Base-by-base conservation (phyloP, 2,888 invertebrate species). In the Protodeltote pygarga region DNA sequence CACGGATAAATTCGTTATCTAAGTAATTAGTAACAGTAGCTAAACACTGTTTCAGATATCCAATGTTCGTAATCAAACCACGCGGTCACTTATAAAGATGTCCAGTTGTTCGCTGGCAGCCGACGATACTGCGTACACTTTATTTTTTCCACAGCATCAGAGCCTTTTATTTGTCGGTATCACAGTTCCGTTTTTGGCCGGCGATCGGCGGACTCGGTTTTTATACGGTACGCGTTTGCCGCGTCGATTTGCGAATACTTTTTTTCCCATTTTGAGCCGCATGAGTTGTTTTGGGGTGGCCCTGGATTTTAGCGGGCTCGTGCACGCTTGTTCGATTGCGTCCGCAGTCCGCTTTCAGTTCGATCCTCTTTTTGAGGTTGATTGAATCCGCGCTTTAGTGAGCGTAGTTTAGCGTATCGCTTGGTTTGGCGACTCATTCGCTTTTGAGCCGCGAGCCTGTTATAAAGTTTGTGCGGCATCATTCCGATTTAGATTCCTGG, bases 141-240 rank as follows among this genome's bases (percentile, higher is more conserved):
- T 88, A 87, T 90, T 91, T 90, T 87, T 86, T 84, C 84, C 80
- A 77, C 75, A 69, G 88, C 79, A 89, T 89, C 88, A 86, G 79
- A 65, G 81, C 77, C 85, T 87, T 91, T 90, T 92, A 91, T 89
- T 92, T 92, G 87, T 92, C 83, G 92, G 92, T 92, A 91, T 91
- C 89, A 88, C 90, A 79, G 89, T 84, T 85, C 87, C 91, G 89
- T 85, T 90, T 89, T 89, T 89, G 89, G 91, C 83, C 85, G 80
- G 75, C 88, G 81, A 89, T 88, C 87, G 88, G 85, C 73, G 73
- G 79, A 85, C 77, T 87, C 78, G 83, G 86, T 87, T 89, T 92
- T 89, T 87, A 87, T 87, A 85, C 87, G 85, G 87, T 86, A 89
- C 79, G 83, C 83, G 81, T 78, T 78, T 75, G 75, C 68, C 71